Percentiles rank a stretch among this genome's conserved stretches.
These are phyloP conservation scores for Mus pahari DNA, from an alignment of 2,113 vertebrate species.

Conservation along the genomic window DNA sequence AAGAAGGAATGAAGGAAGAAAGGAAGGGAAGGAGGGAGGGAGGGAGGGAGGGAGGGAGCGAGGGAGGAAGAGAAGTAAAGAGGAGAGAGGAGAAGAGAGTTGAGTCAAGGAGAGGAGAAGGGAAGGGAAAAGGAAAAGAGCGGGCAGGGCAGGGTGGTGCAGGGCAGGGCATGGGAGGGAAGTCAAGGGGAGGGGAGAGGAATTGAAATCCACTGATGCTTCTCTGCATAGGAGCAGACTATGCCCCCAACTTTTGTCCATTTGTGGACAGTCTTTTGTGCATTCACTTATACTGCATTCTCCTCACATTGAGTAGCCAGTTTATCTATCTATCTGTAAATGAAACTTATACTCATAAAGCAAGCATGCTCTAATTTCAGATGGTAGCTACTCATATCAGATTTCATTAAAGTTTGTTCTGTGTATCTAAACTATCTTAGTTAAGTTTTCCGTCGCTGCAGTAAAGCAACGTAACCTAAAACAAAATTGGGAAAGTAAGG, in stretches of 20 bases:
- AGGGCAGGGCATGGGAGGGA: no score
- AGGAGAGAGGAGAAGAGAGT: no score
- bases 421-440: not conserved
- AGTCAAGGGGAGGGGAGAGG: no score
- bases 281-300: not conserved
- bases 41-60: not conserved
- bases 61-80: rapidly evolving
- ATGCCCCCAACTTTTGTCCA: not conserved
- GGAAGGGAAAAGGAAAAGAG: not conserved
- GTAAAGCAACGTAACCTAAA: no score
- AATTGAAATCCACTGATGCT: no score
- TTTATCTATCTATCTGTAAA: not conserved
- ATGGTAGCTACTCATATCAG: not conserved
- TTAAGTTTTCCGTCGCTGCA: no score
- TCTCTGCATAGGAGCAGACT: not conserved
- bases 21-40: not conserved
- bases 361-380: not conserved
- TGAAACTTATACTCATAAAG: no score
- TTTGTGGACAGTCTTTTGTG: not conserved
- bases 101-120: no score
- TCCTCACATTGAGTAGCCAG: not conserved
- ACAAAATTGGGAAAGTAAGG: no score
- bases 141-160: rapidly evolving
- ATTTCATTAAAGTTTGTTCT: not conserved
- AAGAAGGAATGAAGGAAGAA: not conserved